A percentile compares a stretch with the other conserved stretches of the same genome.
Conservation (phyloP, 2,113 vertebrate genomes). For the Antechinus stuartii region DNA sequence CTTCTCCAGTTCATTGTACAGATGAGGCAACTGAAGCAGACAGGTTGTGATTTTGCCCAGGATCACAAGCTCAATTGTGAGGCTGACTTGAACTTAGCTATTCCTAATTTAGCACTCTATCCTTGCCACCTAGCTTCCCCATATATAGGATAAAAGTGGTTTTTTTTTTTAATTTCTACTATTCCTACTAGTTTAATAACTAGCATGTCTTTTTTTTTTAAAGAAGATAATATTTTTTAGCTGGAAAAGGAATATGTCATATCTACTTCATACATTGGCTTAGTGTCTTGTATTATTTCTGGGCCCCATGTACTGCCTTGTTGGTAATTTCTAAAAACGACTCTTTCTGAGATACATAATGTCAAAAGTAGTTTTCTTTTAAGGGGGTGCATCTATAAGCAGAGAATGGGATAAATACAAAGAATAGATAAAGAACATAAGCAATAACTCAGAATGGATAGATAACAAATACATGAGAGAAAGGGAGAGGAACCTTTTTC, state of each 20-base stretch:
- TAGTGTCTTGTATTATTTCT: not conserved
- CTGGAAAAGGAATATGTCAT: not conserved
- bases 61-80: no score
- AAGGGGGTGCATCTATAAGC: not conserved
- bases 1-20: no score
- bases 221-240: no score
- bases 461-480: not conserved
- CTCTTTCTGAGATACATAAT: not conserved
- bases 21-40: no score
- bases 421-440: not conserved
- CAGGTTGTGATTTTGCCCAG: no score
- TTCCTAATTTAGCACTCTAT: no score
- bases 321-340: not conserved
- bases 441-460: not conserved
- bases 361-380: not conserved
- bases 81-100: no score
- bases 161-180: not conserved
- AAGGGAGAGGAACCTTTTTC: not conserved
- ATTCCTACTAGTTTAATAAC: no score
- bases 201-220: no score
- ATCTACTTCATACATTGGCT: not conserved
- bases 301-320: not conserved
- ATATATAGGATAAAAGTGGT: not conserved
- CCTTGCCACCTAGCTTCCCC: no score
- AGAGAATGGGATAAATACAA: not conserved